Base-by-base conservation (phyloP, 2,888 invertebrate genomes). In the Chesias legatella region DNA sequence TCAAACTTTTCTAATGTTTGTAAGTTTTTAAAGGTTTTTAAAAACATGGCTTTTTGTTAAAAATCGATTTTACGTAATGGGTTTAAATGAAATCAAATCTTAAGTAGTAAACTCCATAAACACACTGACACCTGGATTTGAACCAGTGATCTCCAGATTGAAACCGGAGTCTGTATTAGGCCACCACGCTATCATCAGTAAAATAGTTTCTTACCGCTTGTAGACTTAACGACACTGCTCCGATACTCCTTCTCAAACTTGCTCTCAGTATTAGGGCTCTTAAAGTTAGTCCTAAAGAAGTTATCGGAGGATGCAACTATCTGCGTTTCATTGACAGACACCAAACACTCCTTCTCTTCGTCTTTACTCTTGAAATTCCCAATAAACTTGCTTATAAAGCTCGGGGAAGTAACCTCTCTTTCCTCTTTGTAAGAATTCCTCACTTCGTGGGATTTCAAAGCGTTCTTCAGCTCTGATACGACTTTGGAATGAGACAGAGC, bases 291-390 rank as follows among this genome's bases (percentile, higher is more conserved):
- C 20, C 82, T 63, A 50, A 89, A 89, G 60, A 81, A 86, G 51
- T 89, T 89, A 10, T 88, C 89, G 0, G 86, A 86, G 0, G 88
- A 88, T 0, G 88, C 88, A 0, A 88, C 84, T 7, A 88, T 79
- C 39, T 86, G 86, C 0, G 67, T 69, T 36, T 70, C 79, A 1
- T 60, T 66, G 1, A 60, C 63, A 0, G 60, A 56, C 1, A 89
- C 82, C 7, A 89, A 43, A 13, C 82, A 79, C 23, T 88, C 88
- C 0, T 75, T 58, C 24, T 89, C 88, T 21, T 88, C 88, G 41
- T 84, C 86, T 25, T 81, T 84, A 32, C 48, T 66, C 49, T 84
- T 85, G 43, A 85, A 84, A 45, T 84, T 88, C 0, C 85, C 86
- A 8, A 89, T 86, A 35, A 89, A 77, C 53, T 89, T 89, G 48